Base-by-base conservation (phyloP, 2,797 vertebrate species). In the Tarsius wallacei region DNA sequence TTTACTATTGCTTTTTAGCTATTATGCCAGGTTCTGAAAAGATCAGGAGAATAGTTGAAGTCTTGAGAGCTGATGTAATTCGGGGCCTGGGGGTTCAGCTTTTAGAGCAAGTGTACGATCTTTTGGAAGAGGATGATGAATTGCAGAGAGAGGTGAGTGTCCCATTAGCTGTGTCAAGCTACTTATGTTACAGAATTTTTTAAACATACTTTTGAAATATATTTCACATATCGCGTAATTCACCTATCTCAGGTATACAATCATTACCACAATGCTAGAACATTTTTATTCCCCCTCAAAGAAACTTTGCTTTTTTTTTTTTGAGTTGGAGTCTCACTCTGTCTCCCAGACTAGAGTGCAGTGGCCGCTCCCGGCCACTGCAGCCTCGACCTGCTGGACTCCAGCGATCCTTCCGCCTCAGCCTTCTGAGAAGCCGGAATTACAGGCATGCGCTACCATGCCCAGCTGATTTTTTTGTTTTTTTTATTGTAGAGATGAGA, bases 41-140 rank as follows among this genome's bases (percentile, higher is more conserved):
- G 98, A 98, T 99, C 49, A 99, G 98, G 95, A 99, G 99, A 98
- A 99, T 99, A 96, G 98, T 99, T 96, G 99, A 99, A 98, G 98
- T 99, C 68, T 98, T 99, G 97, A 99, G 99, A 96, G 99, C 99
- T 70, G 99, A 99, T 97, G 99, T 99, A 87, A 98, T 99, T 74
- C 99, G 99, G 96, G 99, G 99, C 53, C 95, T 99, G 47, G 99
- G 99, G 26, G 98, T 99, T 97, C 99, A 99, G 95, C 99, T 99
- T 98, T 98, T 99, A 93, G 99, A 99, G 98, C 98, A 98, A 97
- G 99, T 99, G 1, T 99, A 99, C 98, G 99, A 99, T 97, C 99
- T 99, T 98, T 99, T 99, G 99, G 99, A 99, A 95, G 99, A 99
- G 82, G 99, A 99, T 0, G 99, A 99, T 95, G 99, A 99, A 91